phyloP scores from a whole-genome alignment of 1,140 invertebrate species.

The Brachionus manjavacas region DNA sequence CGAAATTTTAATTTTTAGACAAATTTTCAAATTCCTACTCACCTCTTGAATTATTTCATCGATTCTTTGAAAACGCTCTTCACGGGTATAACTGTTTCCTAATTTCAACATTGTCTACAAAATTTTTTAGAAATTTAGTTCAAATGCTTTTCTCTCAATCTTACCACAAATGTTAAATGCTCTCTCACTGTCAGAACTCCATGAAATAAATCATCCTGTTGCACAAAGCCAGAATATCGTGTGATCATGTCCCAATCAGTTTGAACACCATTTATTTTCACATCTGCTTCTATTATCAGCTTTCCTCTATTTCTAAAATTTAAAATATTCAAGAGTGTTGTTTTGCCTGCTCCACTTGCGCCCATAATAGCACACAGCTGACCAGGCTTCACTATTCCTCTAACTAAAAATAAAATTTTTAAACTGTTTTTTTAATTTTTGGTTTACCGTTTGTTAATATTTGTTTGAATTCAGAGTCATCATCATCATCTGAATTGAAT shows the following conservation, averaged over 20 bases:
- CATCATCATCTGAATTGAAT: not conserved
- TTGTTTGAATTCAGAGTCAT: conserved; percentile 13
- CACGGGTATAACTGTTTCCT: conserved; percentile 62
- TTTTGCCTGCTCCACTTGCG: conserved; percentile 80
- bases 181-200: conserved; percentile 62
- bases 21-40: not conserved
- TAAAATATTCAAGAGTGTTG: conserved; percentile 82
- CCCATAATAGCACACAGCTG: conserved; percentile 87
- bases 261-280: conserved; percentile 55
- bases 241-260: conserved; percentile 61
- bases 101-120: not conserved
- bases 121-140: not conserved
- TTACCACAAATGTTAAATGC: conserved; percentile 59
- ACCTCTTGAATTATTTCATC: conserved; percentile 84
- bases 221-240: conserved; percentile 84
- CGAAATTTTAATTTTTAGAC: not conserved
- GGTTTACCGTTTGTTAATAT: conserved; percentile 10
- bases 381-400: conserved; percentile 77
- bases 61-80: conserved; percentile 72
- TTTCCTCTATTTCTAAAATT: conserved; percentile 71
- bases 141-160: not conserved
- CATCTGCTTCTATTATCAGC: conserved; percentile 68
- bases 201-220: conserved; percentile 69
- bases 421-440: not conserved
- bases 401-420: conserved; percentile 59